A percentile compares a stretch with the other conserved stretches of the same genome.
phyloP scores from a whole-genome alignment of 2,888 invertebrate species.

The Stegophylla sp. region DNA sequence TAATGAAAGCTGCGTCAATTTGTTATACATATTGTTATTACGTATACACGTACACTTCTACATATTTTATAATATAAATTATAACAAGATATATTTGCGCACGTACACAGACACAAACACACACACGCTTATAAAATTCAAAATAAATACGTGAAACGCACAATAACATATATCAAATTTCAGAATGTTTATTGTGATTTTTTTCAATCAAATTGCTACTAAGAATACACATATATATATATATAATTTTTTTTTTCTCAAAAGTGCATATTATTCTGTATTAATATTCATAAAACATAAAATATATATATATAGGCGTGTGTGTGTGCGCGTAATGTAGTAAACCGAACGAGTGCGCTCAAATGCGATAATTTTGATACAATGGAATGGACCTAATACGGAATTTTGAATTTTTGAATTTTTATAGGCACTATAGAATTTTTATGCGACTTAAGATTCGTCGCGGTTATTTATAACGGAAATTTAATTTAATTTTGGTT shows the following conservation, averaged over 20 bases:
- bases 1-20: constrained; percentile 19
- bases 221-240: too few species aligned
- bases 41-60: constrained; percentile 1
- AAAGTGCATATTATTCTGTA: background rate
- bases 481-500: too few species aligned
- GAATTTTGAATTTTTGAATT: too few species aligned
- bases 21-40: constrained; percentile 2
- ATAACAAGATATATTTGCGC: too few species aligned
- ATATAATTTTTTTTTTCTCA: too few species aligned
- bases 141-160: background rate
- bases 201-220: background rate
- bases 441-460: too few species aligned
- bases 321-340: background rate
- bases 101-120: background rate
- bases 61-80: too few species aligned
- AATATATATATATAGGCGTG: background rate
- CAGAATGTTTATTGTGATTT: background rate
- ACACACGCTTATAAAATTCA: background rate
- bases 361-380: background rate
- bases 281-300: background rate
- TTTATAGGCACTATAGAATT: too few species aligned
- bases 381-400: background rate
- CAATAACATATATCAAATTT: background rate
- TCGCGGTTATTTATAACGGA: too few species aligned
- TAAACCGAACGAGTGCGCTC: background rate